These are phyloP conservation scores for Microchirus variegatus DNA, from an alignment of 2,797 vertebrate genomes.

Conservation along the genomic window DNA sequence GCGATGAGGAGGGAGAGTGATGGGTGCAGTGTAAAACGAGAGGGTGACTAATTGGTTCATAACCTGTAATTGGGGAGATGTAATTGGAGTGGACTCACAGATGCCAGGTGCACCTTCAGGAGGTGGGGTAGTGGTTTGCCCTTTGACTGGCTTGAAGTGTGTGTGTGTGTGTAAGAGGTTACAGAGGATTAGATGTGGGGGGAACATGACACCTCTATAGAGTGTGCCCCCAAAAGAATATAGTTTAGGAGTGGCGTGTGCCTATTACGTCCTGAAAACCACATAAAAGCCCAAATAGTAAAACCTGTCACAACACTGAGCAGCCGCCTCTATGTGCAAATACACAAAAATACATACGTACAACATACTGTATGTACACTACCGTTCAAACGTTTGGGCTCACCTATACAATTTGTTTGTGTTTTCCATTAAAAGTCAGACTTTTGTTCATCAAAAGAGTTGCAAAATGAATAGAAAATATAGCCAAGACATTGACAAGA, in stretches of 20 bases:
- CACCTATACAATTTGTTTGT: too few relatives aligned
- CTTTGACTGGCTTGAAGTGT: constrained; percentile 64
- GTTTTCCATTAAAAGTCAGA: too few relatives aligned
- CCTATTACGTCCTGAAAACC: constrained; percentile 58
- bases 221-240: constrained; percentile 56
- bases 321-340: background rate
- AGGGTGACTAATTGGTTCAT: constrained; percentile 84
- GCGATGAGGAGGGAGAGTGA: constrained; percentile 49
- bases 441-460: too few relatives aligned
- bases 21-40: constrained; percentile 81
- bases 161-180: constrained; percentile 31
- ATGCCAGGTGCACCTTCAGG: constrained; percentile 81
- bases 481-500: too few relatives aligned
- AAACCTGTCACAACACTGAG: constrained; percentile 38
- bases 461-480: too few relatives aligned
- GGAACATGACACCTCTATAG: constrained; percentile 31
- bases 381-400: too few relatives aligned
- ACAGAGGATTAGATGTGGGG: constrained; percentile 19
- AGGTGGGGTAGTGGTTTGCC: constrained; percentile 72
- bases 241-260: constrained; percentile 61
- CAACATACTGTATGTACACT: background rate
- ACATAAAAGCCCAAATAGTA: constrained; percentile 45
- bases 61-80: constrained; percentile 81
- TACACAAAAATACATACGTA: constrained; percentile 6
- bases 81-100: constrained; percentile 80